Evolutionary conservation across 2,113 vertebrate species (phyloP), one percentile per base, ranked within the genome.

Genomic region (Cyanocitta stelleri): DNA sequence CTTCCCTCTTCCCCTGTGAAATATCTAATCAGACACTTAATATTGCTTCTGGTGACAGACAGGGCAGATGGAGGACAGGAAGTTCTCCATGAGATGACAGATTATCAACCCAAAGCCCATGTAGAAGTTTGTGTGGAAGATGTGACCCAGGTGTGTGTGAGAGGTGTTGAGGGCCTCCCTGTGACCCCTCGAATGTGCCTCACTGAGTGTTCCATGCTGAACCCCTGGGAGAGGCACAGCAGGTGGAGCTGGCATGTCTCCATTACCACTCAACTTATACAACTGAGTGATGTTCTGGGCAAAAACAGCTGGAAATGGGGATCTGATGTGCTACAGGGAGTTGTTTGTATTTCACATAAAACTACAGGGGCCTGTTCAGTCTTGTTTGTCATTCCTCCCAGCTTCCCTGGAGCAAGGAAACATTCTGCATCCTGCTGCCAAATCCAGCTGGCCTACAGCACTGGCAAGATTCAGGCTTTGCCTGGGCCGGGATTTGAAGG

Each of bases 341-440:
- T 51, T 64, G 74, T 88, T 75, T 86, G 15, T 48, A 4, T 58
- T 86, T 64, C 35, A 48, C 54, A 59, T 80, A 44, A 55, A 90
- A 41, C 75, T 78, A 17, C 85, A 13, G 7, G 64, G 52, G 71
- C 67, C 79, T 62, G 71, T 55, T 87, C 0, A 10, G 48, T 68
- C 83, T 76, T 76, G 76, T 89, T 85, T 88, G 81, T 90, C 63
- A 6, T 72, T 68, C 49, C 79, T 88, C 41, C 54, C 44, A 14
- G 62, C 79, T 85, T 88, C 79, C 90, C 71, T 79, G 82, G 39
- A 93, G 91, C 75, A 76, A 86, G 86, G 83, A 86, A 95, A 54
- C 75, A 37, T 58, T 87, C 86, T 87, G 14, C 81, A 15, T 58
- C 37, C 1, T 51, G 52, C 75, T 95, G 86, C 82, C 90, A 85